phyloP scores from a whole-genome alignment of 2,888 invertebrate species.

The Flexamia atlantica region DNA sequence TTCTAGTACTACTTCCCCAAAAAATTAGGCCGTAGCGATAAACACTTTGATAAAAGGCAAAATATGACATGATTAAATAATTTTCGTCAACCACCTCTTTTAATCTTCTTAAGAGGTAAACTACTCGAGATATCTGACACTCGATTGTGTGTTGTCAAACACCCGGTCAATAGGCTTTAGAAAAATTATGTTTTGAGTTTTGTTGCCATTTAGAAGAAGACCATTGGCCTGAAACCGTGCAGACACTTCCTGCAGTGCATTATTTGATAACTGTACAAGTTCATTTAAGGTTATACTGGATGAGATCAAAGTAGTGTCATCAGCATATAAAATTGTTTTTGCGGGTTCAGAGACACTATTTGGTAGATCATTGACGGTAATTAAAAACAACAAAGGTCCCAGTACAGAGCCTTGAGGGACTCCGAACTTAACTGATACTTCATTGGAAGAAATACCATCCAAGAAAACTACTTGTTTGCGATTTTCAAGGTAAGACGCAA shows the following conservation, averaged over 20 bases:
- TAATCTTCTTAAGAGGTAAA: background rate
- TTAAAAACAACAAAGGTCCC: too few species aligned
- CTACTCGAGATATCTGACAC: background rate
- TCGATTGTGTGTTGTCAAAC: background rate
- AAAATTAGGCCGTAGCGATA: slow-evolving; percentile 1
- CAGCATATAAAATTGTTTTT: background rate
- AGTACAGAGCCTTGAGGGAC: too few species aligned
- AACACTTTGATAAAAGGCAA: slow-evolving; percentile 27
- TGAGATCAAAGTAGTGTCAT: background rate
- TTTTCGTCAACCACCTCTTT: background rate
- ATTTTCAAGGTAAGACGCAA: too few species aligned
- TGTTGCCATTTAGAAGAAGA: background rate
- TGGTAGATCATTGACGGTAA: background rate
- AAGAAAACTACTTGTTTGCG: too few species aligned
- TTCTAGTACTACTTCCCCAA: slow-evolving; percentile 6
- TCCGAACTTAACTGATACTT: too few species aligned
- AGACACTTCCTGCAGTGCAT: background rate
- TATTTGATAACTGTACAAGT: background rate
- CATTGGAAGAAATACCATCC: too few species aligned
- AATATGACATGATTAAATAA: background rate
- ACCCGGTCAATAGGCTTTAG: background rate
- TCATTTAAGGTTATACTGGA: background rate
- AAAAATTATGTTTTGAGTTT: slow-evolving; percentile 1
- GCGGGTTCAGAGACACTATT: background rate
- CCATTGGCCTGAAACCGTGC: background rate